Evolutionary conservation across 92 coral and sea anemone genomes (phyloP).

Genomic region (Nematostella vectensis): DNA sequence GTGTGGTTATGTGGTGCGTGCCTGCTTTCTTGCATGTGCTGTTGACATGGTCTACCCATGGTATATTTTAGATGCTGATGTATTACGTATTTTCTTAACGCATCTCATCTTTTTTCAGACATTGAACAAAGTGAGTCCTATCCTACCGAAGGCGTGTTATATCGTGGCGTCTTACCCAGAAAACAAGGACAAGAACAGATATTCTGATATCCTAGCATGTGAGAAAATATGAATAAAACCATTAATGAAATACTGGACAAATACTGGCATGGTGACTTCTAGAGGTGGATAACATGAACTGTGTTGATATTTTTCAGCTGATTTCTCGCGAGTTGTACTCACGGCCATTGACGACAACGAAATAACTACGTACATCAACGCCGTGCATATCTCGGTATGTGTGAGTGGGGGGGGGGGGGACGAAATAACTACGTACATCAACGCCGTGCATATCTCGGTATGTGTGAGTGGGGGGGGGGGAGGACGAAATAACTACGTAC

Average conservation of each 20-base stretch:
- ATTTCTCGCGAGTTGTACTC: conserved; percentile 74
- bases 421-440: too few relatives aligned
- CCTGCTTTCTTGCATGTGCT: too few relatives aligned
- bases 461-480: too few relatives aligned
- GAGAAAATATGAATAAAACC: too few relatives aligned
- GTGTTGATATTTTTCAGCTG: conserved; percentile 50
- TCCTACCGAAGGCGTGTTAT: conserved; percentile 68
- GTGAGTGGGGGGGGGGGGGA: too few relatives aligned
- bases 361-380: conserved; percentile 83
- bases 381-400: conserved; percentile 88
- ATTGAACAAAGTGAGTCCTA: conserved; percentile 90
- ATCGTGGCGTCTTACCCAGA: conserved; percentile 84
- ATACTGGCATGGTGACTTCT: not conserved
- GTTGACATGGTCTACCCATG: too few relatives aligned
- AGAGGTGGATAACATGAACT: not conserved
- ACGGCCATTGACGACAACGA: conserved; percentile 90
- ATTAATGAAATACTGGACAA: not conserved
- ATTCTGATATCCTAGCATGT: conserved; percentile 80
- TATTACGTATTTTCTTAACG: too few relatives aligned
- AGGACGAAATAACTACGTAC: too few relatives aligned
- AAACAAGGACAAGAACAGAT: conserved; percentile 83
- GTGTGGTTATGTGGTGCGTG: too few relatives aligned
- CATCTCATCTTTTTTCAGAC: conserved; percentile 63
- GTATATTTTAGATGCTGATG: too few relatives aligned
- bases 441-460: too few relatives aligned